Evolutionary conservation across 2,797 vertebrate genomes (phyloP), one percentile per base, ranked within the genome.

Genomic region (Sebastes kiyomatsui): DNA sequence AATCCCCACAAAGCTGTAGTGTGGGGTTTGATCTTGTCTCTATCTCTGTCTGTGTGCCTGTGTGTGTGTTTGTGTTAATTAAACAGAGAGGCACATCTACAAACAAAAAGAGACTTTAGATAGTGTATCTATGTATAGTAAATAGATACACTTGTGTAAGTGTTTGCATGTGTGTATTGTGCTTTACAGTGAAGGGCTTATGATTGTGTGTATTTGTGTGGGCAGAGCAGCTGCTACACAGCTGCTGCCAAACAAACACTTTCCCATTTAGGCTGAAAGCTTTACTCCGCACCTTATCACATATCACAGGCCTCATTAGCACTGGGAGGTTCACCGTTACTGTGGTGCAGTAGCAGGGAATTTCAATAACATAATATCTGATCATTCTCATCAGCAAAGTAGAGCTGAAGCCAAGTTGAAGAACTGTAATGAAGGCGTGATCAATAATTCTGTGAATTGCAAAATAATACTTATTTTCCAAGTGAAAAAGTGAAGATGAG

Each of bases 181-280:
- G 22, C 23, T 78, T 59, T 62, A 18, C 72, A 74, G 68, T 70
- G 18, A 55, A 74, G 35, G 27, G 23, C 10, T 42, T 65, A 4
- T 74, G 33, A 27, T 58, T 74, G 66, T 77, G 77, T 67, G 84
- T 73, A 10, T 89, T 55, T 72, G 79, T 85, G 80, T 79, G 81
- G 46, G 67, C 67, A 60, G 79, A 87, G 73, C 78, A 77, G 80
- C 86, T 77, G 83, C 52, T 27, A 49, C 42, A 59, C 87, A 89
- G 81, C 86, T 92, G 89, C 82, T 84, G 22, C 70, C 78, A 64
- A 88, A 76, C 88, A 94, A 92, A 92, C 86, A 88, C 13, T 60
- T 75, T 28, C 13, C 71, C 67, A 77, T 75, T 67, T 18, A n/a
- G 22, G 42, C 71, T 82, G 80, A 89, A 75, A 86, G 88, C 74